Base-by-base conservation (phyloP, 2,888 invertebrate species). In the Dynastes hyllus region DNA sequence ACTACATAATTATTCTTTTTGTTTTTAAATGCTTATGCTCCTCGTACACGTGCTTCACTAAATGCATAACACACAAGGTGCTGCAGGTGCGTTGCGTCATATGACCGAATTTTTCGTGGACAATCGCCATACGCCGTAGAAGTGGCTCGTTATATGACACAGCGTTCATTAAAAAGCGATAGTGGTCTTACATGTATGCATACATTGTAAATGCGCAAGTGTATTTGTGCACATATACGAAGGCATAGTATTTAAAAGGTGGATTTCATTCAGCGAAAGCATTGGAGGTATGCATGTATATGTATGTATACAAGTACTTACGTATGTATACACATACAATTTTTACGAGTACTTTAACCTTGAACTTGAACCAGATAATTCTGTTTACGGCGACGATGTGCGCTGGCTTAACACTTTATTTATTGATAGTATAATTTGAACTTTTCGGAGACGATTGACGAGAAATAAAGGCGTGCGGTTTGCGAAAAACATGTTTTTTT, bases 311-410 rank as follows among this genome's bases (percentile, higher is more conserved):
- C 32, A 71, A 37, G 37, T 61, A 16, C 71, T 58, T 73, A 58
- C 51, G 51, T 51, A 51, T 70, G 5, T 37, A 66, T 66, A 40
- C 40, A 66, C 40, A 50, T 61, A 40, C 45, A 53, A 67, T 76
- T 79, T 79, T 79, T 76, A 76, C 76, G 69, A 76, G 69, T 76
- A 45, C 61, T 40, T 32, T 70, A 69, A 70, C 79, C 79, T 79
- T 79, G 79, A 76, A 79, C 79, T 79, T 79, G 79, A 76, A 66
- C 76, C 58, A 76, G 66, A 76, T 79, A 76, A 63, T 50, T 51
- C 63, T 76, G 79, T 79, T 76, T 79, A 61, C 76, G 40, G 61
- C 73, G 58, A 9, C 73, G 73, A 73, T 73, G 73, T 5, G 8
- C 22, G 9, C 22, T 8, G 45, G 32, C 70, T n/a, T 69, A 27